Evolutionary conservation across 2,797 vertebrate genomes (phyloP).

Genomic region (Sternarchorhynchus goeldii): DNA sequence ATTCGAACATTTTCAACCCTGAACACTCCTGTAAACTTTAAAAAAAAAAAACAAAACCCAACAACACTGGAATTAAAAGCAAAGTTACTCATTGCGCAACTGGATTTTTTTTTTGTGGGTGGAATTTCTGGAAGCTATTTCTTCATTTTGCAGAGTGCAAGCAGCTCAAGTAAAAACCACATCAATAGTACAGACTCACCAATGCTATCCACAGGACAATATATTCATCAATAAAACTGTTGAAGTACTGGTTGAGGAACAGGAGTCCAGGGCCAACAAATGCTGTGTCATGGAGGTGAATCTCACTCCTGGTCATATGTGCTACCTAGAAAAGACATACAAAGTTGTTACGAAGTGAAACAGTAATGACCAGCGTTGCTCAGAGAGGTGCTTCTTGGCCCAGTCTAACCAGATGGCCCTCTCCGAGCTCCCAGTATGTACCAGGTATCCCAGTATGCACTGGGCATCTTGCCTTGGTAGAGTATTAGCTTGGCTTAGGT

Average conservation of each 20-base stretch:
- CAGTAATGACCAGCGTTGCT: neutral
- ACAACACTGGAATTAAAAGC: too few relatives aligned
- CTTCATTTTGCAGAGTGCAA: neutral
- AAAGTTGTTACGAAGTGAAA: neutral
- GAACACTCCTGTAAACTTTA: too few relatives aligned
- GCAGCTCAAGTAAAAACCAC: neutral
- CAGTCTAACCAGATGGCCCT: too few relatives aligned
- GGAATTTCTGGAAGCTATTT: too few relatives aligned
- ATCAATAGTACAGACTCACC: conserved; percentile 74
- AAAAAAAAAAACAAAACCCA: too few relatives aligned
- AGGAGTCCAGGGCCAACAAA: conserved; percentile 94
- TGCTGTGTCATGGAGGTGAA: conserved; percentile 88
- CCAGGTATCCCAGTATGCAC: too few relatives aligned
- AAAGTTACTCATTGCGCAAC: neutral
- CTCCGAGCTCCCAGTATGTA: neutral
- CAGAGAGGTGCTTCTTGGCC: neutral
- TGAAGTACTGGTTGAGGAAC: conserved; percentile 97
- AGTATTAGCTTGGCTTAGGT: too few relatives aligned
- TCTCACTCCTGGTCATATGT: conserved; percentile 97
- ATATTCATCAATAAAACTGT: conserved; percentile 92
- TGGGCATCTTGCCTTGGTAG: neutral
- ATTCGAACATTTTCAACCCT: neutral
- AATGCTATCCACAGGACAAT: conserved; percentile 92
- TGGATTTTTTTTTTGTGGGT: neutral
- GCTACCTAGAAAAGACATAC: conserved; percentile 77